Evolutionary conservation across 2,888 invertebrate species (phyloP), one percentile per base, ranked within the genome.

Genomic region (Aethes cnicana): DNA sequence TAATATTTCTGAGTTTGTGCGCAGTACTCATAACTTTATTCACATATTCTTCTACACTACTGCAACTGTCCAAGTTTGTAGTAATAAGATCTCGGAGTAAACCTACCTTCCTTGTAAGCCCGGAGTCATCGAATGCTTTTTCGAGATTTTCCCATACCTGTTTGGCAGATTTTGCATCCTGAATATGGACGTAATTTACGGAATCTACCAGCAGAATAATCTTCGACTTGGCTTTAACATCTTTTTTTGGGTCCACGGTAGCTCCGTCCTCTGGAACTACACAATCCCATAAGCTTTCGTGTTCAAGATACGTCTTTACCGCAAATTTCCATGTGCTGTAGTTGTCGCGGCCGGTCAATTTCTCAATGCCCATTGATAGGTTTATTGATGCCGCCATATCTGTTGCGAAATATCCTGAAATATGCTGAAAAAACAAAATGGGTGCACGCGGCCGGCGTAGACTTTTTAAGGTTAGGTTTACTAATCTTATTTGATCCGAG

Each of bases 1-100:
- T 54, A 5, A 63, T 62, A 8, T 61, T 61, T 23, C 61, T 36
- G 0, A 62, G 35, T 25, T 58, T 61, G 14, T 64, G 61, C 1
- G 60, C 56, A 1, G 61, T 54, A 0, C 48, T 14, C 37, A 59
- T 58, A 5, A 63, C 55, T 25, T 58, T 59, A 20, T 53, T 57
- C 0, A 61, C 54, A 42, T 62, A 62, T 1, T 62, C 57, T 43
- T 61, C 62, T 3, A 64, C 28, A 21, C 39, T 56, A 8, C 18
- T 9, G 12, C 60, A 56, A 1, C 11, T 32, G 2, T 57, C 59
- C 11, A 62, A 14, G 0, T 47, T 50, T 1, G 60, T 64, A 1
- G 21, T 65, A 0, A 57, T 50, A 5, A 63, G 26, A 17, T 66
- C 60, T 44, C 49, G 42, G 9, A 63, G 39, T 7, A 66, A 17